Evolutionary conservation across 2,113 vertebrate species (phyloP).

Genomic region (Neogale vison): DNA sequence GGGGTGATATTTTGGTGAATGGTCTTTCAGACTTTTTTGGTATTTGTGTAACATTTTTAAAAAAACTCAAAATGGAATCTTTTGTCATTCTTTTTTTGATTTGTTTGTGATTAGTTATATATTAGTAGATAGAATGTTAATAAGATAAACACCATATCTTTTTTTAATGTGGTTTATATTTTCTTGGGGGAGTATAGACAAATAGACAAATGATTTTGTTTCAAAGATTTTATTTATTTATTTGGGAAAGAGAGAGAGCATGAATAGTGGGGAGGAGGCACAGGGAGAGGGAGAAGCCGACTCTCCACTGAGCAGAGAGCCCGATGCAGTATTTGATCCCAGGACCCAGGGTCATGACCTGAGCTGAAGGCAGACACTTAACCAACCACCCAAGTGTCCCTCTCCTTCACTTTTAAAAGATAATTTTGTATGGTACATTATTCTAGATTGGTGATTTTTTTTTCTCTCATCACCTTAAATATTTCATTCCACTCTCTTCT

Average conservation of each 20-base stretch:
- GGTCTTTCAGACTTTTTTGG: background rate
- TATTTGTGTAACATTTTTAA: background rate
- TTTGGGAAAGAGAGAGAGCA: background rate
- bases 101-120: background rate
- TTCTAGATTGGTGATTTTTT: background rate
- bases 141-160: background rate
- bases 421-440: background rate
- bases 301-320: background rate
- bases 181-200: background rate
- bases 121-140: background rate
- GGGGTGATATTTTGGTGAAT: background rate
- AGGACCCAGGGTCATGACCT: background rate
- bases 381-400: too few relatives aligned
- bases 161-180: background rate
- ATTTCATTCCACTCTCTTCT: background rate
- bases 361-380: background rate
- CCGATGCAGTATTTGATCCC: background rate
- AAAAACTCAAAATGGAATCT: background rate
- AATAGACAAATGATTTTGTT: background rate
- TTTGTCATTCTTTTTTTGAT: slow-evolving; percentile 30
- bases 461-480: slow-evolving; percentile 7
- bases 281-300: background rate
- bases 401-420: slow-evolving; percentile 18
- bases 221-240: background rate
- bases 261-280: background rate